A percentile compares a stretch with the other conserved stretches of the same genome.
Conservation (phyloP, 2,113 vertebrate genomes). For the Edolisoma coerulescens region DNA sequence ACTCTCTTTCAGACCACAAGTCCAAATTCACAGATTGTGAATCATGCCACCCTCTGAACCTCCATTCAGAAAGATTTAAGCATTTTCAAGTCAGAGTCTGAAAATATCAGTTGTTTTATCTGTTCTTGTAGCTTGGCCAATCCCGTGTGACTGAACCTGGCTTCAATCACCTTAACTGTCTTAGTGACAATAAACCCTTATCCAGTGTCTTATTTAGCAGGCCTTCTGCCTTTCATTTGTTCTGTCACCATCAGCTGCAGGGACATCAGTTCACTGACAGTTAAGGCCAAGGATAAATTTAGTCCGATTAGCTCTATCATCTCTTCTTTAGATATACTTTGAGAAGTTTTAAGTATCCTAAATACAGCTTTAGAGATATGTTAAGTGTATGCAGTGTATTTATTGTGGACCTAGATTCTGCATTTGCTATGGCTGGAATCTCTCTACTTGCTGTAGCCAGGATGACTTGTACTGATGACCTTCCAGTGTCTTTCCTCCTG, state of each 20-base stretch:
- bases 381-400: not conserved
- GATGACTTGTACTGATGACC: not conserved
- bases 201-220: not conserved
- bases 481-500: not conserved
- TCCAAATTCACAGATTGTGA: not conserved
- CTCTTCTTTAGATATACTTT: not conserved
- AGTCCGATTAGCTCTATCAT: not conserved
- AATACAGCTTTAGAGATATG: not conserved
- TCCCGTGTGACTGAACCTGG: not conserved
- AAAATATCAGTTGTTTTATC: not conserved
- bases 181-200: not conserved
- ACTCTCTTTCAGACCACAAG: not conserved
- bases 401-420: not conserved
- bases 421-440: not conserved
- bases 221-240: not conserved
- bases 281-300: not conserved
- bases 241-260: not conserved
- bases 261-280: not conserved
- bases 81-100: not conserved
- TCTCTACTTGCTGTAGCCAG: not conserved
- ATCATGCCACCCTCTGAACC: not conserved
- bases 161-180: not conserved
- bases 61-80: not conserved
- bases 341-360: not conserved
- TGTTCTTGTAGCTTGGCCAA: not conserved